phyloP scores from a whole-genome alignment of 2,797 vertebrate species.

The Silurus aristotelis region DNA sequence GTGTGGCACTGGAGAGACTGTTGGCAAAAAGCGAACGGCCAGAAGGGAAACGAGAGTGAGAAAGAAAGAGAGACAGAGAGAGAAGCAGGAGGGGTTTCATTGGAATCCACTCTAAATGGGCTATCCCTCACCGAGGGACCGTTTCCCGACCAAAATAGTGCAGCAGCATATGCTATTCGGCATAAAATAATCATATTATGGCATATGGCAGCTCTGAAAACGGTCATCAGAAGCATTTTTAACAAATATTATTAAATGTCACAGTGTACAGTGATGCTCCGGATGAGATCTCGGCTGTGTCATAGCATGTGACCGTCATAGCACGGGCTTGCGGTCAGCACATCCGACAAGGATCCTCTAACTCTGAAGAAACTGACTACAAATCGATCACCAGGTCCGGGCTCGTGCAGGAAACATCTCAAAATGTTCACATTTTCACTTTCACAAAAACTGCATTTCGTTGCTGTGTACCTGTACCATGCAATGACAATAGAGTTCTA shows the following conservation, averaged over 20 bases:
- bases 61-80: conserved; percentile 13
- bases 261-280: not conserved
- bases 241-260: not conserved
- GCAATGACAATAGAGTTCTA: too few species aligned
- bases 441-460: not conserved
- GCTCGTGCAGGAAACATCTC: not conserved
- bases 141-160: conserved; percentile 44
- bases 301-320: not conserved
- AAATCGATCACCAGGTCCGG: not conserved
- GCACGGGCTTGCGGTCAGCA: not conserved
- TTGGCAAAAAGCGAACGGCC: conserved; percentile 51
- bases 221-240: not conserved
- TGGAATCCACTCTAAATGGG: conserved; percentile 52
- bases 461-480: too few species aligned
- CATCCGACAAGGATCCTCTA: not conserved
- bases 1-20: conserved; percentile 18
- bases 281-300: not conserved
- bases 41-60: conserved; percentile 40
- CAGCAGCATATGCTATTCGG: conserved; percentile 49
- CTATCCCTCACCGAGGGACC: conserved; percentile 47
- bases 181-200: conserved; percentile 54
- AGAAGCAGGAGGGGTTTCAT: conserved; percentile 31
- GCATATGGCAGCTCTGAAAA: conserved; percentile 31
- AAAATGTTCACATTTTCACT: not conserved
- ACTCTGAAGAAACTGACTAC: not conserved